Evolutionary conservation across 2,797 vertebrate genomes (phyloP).

Genomic region (Petrocephalus sullivani): DNA sequence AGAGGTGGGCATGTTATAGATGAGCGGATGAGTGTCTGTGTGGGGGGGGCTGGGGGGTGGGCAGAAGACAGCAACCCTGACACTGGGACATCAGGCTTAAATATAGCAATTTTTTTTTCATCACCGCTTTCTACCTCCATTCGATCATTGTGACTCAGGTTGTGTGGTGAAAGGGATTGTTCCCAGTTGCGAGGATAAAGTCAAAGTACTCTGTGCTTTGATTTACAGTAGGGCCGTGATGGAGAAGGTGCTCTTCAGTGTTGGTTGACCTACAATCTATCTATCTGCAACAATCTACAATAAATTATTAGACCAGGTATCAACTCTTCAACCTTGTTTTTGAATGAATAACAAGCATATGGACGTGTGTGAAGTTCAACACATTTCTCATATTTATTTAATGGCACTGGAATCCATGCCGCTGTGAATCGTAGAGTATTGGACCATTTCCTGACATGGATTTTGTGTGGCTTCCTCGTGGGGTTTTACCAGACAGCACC

Average conservation of each 20-base stretch:
- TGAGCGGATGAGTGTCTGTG: background rate
- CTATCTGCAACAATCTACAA: conserved; percentile 42
- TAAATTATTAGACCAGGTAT: conserved; percentile 33
- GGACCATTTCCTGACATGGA: background rate
- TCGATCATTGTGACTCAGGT: background rate
- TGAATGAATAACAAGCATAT: background rate
- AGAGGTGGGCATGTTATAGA: background rate
- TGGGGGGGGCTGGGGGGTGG: background rate
- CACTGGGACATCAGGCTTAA: conserved; percentile 16
- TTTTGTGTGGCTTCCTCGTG: background rate
- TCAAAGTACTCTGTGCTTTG: background rate
- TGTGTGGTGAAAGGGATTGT: background rate
- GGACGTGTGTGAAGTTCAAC: background rate
- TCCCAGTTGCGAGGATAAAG: background rate
- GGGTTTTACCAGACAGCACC: background rate
- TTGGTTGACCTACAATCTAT: conserved; percentile 28
- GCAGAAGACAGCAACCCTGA: conserved; percentile 21
- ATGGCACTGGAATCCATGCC: background rate
- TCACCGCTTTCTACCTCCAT: background rate
- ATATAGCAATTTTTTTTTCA: background rate
- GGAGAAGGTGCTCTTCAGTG: background rate
- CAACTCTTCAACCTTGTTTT: background rate
- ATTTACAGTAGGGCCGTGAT: background rate
- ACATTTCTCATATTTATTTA: background rate
- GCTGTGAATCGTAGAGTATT: background rate